phyloP scores from a whole-genome alignment of 2,797 vertebrate species.

The Pampus argenteus region DNA sequence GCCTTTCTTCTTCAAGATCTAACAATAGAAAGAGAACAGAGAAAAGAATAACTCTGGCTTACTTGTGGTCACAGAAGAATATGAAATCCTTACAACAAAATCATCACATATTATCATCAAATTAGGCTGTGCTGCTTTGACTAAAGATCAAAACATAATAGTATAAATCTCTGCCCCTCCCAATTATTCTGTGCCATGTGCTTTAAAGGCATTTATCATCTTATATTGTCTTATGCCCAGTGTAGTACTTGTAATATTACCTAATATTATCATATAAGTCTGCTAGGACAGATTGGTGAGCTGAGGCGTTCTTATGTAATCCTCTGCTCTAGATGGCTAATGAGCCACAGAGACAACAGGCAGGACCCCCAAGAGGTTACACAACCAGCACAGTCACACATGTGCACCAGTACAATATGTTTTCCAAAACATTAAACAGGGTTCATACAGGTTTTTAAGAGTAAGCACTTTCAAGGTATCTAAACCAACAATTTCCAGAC shows the following conservation, averaged over 20 bases:
- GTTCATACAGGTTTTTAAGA: too few species aligned
- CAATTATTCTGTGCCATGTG: slow-evolving; percentile 17
- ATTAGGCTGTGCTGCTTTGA: slow-evolving; percentile 17
- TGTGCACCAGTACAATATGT: slow-evolving; percentile 16
- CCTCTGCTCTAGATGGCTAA: slow-evolving; percentile 63
- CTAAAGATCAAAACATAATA: slow-evolving; percentile 9
- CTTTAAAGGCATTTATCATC: neutral
- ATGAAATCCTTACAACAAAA: slow-evolving; percentile 9
- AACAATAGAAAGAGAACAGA: slow-evolving; percentile 21
- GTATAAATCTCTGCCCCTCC: slow-evolving; percentile 2
- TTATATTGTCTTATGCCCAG: slow-evolving; percentile 27
- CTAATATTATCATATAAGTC: slow-evolving; percentile 58
- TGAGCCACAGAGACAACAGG: slow-evolving; percentile 66
- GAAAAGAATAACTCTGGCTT: neutral
- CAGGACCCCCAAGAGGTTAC: slow-evolving; percentile 55
- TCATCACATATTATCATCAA: slow-evolving; percentile 16
- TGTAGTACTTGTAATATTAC: slow-evolving; percentile 44
- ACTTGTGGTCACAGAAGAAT: slow-evolving; percentile 1
- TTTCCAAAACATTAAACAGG: slow-evolving; percentile 43
- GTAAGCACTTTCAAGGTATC: too few species aligned
- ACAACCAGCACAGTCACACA: slow-evolving; percentile 52
- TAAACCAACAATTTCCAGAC: too few species aligned
- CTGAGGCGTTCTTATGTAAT: slow-evolving; percentile 61
- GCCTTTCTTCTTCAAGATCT: slow-evolving; percentile 95
- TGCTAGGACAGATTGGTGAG: slow-evolving; percentile 37